Conservation (phyloP, 2,797 vertebrate genomes). For the Heteromormyrus szaboi region DNA sequence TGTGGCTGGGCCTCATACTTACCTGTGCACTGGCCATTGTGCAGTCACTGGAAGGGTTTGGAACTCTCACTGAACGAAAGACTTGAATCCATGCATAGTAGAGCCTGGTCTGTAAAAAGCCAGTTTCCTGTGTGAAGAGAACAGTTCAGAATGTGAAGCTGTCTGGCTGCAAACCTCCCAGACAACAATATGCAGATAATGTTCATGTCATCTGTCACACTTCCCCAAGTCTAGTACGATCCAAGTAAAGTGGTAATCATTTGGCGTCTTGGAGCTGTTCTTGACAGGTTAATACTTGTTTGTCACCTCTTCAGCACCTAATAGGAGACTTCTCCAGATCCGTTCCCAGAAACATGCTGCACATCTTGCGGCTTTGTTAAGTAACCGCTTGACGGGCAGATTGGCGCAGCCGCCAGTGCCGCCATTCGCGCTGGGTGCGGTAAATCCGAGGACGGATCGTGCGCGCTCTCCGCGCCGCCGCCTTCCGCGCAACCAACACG, state of each 20-base stretch:
- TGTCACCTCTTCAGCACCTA: neutral
- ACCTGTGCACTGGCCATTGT: constrained; percentile 66
- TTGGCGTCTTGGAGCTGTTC: neutral
- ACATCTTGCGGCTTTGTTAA: neutral
- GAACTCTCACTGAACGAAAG: neutral
- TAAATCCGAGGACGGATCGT: neutral
- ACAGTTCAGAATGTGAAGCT: neutral
- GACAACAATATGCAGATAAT: neutral
- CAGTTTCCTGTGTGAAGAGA: constrained; percentile 1
- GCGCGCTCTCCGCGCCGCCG: neutral
- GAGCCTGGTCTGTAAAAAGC: neutral
- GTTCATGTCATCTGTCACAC: neutral
- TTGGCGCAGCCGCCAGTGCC: neutral
- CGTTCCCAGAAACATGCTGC: neutral
- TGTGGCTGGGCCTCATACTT: constrained; percentile 63
- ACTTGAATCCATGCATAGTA: constrained; percentile 45
- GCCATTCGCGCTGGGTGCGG: neutral
- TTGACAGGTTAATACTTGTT: neutral
- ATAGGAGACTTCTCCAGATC: neutral
- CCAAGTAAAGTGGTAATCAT: neutral
- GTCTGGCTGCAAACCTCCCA: neutral
- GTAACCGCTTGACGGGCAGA: neutral
- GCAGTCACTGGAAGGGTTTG: constrained; percentile 32
- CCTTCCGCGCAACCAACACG: neutral
- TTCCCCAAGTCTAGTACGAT: neutral